These are phyloP conservation scores for Condylura cristata DNA, from an alignment of 2,113 vertebrate species.

Conservation along the genomic window DNA sequence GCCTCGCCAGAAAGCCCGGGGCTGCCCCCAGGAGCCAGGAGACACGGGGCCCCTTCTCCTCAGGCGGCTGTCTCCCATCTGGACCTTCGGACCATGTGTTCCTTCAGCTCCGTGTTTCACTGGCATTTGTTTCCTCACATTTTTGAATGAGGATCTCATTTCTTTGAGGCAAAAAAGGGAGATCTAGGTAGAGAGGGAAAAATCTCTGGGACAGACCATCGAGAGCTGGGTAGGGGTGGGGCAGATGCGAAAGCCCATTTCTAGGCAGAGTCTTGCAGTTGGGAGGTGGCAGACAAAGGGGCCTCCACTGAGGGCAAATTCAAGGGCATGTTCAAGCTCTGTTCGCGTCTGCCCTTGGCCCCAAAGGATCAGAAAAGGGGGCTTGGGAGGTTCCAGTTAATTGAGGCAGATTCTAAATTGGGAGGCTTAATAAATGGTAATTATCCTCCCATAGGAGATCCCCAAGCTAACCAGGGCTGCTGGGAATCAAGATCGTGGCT, in stretches of 20 bases:
- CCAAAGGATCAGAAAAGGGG: conserved; percentile 16
- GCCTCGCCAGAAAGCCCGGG: not conserved
- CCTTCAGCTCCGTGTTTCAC: not conserved
- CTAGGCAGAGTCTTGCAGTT: not conserved
- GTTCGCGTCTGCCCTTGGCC: conserved; percentile 6
- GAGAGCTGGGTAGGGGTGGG: not conserved
- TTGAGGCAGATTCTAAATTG: conserved; percentile 62
- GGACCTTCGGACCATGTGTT: not conserved
- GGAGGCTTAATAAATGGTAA: conserved; percentile 65
- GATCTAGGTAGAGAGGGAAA: conserved; percentile 76
- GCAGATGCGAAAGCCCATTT: not conserved
- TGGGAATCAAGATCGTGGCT: not conserved
- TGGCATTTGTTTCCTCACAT: not conserved
- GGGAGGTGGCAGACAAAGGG: not conserved
- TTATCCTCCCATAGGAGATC: conserved; percentile 39
- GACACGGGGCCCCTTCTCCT: not conserved
- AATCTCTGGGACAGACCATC: not conserved
- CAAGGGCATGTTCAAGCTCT: not conserved
- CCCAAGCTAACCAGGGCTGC: not conserved
- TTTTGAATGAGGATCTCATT: conserved; percentile 42
- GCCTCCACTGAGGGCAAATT: not conserved
- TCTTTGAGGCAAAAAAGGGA: conserved; percentile 64
- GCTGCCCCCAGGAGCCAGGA: not conserved
- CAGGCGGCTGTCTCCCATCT: not conserved
- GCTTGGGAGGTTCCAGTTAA: conserved; percentile 52